phyloP scores from a whole-genome alignment of 1,140 invertebrate genomes.

The Homarus americanus region DNA sequence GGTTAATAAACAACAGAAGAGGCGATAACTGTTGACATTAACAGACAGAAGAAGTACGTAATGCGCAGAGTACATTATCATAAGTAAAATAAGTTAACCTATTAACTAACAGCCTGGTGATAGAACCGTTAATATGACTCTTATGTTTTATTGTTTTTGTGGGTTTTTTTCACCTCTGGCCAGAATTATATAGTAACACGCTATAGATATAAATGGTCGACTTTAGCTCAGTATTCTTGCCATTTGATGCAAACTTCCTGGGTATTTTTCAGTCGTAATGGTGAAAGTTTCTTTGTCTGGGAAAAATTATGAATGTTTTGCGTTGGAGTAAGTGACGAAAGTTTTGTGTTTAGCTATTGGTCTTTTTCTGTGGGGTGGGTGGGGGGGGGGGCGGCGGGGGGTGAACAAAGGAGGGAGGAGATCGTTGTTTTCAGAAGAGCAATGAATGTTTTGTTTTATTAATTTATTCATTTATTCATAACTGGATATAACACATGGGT shows the following conservation, averaged over 20 bases:
- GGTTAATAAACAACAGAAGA: too few relatives aligned
- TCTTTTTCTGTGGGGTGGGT: neutral
- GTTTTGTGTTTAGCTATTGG: neutral
- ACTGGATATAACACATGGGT: neutral
- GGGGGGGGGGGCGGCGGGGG: too few relatives aligned
- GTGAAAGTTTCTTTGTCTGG: neutral
- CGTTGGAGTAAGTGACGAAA: neutral
- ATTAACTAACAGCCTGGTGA: too few relatives aligned
- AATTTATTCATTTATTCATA: neutral
- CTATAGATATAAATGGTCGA: neutral
- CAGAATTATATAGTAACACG: neutral
- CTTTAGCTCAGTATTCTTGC: neutral
- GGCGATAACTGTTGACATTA: too few relatives aligned
- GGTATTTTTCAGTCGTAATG: neutral
- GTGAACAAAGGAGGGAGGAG: neutral
- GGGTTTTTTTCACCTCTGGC: too few relatives aligned
- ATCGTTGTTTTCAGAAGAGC: neutral
- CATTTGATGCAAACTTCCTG: neutral
- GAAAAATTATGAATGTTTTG: slow-evolving; percentile 13
- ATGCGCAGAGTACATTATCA: too few relatives aligned
- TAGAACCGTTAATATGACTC: too few relatives aligned
- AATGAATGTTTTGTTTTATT: neutral
- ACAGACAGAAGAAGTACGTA: too few relatives aligned
- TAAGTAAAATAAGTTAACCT: too few relatives aligned
- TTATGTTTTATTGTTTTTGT: too few relatives aligned